Base-by-base conservation (phyloP, 2,113 vertebrate genomes). In the Plecotus auritus region DNA sequence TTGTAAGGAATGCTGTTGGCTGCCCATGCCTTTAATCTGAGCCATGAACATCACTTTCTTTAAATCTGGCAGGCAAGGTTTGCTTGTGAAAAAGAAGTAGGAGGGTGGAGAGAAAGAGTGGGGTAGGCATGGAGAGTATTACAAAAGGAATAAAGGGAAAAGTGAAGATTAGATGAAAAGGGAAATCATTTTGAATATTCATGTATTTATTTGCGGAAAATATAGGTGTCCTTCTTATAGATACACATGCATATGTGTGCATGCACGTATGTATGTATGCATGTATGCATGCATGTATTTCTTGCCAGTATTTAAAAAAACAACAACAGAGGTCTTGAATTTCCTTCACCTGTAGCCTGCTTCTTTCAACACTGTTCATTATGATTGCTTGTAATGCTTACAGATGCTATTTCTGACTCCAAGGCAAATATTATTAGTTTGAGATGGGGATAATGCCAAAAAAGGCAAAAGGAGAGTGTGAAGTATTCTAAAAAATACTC, bases 181-280 rank as follows among this genome's bases (percentile, higher is more conserved):
- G 7, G 54, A 97, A 96, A 69, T 30, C 26, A 16, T 23, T 7
- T 64, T 69, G 67, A 28, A 47, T 91, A 96, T 93, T 96, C 78
- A 70, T 77, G 32, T 26, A 80, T 23, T 80, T 80, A 4, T 8
- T 30, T 92, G 74, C 95, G 73, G 85, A 61, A 85, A 47, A 95
- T 23, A 64, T 23, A 32, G 20, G 7, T 14, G 11, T 23, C 22
- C 7, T 51, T 14, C 22, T 47, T 42, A 40, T 13, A 47, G 40
- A 85, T 3, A 40, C 37, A 7, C 0, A 2, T 72, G 18, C 3
- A 2, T 42, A 4, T 11, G 0, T 61, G 4, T 61, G 6, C 0
- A 28, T 7, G 6, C 2, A 26, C 7, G 30, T 11, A 13, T 14
- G 1, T 30, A 40, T 16, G 2, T 26, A 49, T 28, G 8, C 26